Evolutionary conservation across 2,797 vertebrate species (phyloP).

Genomic region (Lutjanus campechanus): DNA sequence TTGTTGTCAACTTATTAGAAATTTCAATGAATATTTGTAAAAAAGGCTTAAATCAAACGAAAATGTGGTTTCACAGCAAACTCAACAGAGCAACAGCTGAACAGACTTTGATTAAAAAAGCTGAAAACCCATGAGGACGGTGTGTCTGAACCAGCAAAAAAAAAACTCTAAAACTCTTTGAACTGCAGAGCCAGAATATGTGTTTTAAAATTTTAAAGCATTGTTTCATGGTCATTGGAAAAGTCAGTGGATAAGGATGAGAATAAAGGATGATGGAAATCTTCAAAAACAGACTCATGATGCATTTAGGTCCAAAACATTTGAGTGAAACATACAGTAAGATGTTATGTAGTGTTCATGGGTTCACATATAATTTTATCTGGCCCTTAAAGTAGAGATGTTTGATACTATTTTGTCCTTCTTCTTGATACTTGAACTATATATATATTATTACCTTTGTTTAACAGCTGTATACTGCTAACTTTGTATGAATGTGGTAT

Average conservation of each 20-base stretch:
- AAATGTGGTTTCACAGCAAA: neutral
- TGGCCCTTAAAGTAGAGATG: too few species aligned
- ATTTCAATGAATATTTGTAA: neutral
- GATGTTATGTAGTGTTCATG: too few species aligned
- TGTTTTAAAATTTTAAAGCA: too few species aligned
- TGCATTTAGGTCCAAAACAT: neutral
- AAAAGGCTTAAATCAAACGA: neutral
- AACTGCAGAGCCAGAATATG: neutral
- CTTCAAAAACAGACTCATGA: neutral
- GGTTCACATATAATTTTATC: too few species aligned
- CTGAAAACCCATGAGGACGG: neutral
- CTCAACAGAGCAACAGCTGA: too few species aligned
- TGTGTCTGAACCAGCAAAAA: neutral
- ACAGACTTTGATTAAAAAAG: neutral
- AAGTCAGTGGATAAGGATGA: neutral
- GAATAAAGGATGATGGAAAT: neutral
- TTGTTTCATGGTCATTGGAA: neutral
- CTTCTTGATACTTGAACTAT: too few species aligned
- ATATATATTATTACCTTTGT: too few species aligned
- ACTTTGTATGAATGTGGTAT: too few species aligned
- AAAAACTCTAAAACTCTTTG: neutral
- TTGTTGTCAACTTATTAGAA: neutral
- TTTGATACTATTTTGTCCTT: too few species aligned
- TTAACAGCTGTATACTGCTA: too few species aligned
- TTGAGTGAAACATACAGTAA: too few species aligned